A percentile compares a stretch with the other conserved stretches of the same genome.
These are phyloP conservation scores for Pristionchus japonicus DNA, from an alignment of 2,888 invertebrate genomes.

Conservation along the genomic window DNA sequence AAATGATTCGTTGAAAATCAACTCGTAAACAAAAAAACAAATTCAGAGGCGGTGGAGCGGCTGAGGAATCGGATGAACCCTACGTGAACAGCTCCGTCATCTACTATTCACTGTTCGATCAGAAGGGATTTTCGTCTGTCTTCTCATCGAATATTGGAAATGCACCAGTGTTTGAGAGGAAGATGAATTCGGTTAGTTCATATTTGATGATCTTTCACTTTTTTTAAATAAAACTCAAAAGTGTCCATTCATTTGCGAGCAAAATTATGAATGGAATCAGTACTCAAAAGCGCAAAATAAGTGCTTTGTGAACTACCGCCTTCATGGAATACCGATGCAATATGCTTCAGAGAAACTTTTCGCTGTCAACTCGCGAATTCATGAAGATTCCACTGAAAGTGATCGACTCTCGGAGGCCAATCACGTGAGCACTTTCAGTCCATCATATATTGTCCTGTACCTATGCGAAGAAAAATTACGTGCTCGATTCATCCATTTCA, in stretches of 20 bases:
- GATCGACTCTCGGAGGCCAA: not conserved
- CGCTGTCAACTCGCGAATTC: not conserved
- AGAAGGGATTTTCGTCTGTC: not conserved
- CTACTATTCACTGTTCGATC: not conserved
- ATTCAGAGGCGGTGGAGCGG: not conserved
- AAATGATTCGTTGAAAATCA: not conserved
- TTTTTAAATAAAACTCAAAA: not conserved
- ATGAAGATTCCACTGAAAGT: slow-evolving; percentile 6
- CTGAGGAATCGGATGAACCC: not conserved
- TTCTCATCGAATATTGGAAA: not conserved
- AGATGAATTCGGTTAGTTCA: not conserved
- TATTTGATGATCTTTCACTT: not conserved
- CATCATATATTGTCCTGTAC: too few relatives aligned
- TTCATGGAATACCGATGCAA: too few relatives aligned
- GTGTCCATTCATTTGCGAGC: too few relatives aligned
- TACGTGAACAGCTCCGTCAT: not conserved
- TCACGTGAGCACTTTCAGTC: not conserved
- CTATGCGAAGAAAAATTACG: too few relatives aligned
- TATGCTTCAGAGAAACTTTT: not conserved
- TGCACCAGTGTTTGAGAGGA: not conserved
- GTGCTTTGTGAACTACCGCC: too few relatives aligned
- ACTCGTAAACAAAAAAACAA: too few relatives aligned
- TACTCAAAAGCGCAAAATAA: not conserved
- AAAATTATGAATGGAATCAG: too few relatives aligned
- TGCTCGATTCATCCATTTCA: not conserved